Conservation (phyloP, 1,140 invertebrate species). For the Drosophila nasuta region DNA sequence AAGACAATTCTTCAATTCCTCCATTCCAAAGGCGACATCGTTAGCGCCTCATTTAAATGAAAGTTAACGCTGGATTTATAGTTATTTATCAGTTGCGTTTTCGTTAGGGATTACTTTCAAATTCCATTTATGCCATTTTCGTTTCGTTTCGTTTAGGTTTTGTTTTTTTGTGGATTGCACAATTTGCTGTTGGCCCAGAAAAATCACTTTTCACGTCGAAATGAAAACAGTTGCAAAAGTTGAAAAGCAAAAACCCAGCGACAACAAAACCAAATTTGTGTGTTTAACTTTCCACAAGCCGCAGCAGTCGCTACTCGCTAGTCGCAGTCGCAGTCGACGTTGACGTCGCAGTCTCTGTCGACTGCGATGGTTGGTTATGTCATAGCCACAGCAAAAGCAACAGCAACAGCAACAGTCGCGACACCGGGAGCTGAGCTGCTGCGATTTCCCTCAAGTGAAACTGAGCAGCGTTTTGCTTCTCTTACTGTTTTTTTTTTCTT, state of each 20-base stretch:
- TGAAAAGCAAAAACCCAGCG: slow-evolving; percentile 68
- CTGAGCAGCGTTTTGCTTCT: slow-evolving; percentile 65
- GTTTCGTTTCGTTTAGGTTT: not conserved
- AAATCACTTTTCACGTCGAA: slow-evolving; percentile 68
- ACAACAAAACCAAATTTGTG: slow-evolving; percentile 68
- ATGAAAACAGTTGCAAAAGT: slow-evolving; percentile 53
- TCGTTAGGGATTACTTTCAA: slow-evolving; percentile 32
- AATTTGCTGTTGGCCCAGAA: slow-evolving; percentile 38
- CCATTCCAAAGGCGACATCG: slow-evolving; percentile 40
- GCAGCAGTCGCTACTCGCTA: slow-evolving; percentile 15
- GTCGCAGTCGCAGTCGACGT: slow-evolving; percentile 23
- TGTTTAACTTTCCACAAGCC: slow-evolving; percentile 76
- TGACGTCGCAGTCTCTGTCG: not conserved
- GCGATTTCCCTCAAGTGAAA: slow-evolving; percentile 82
- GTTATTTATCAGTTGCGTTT: slow-evolving; percentile 16
- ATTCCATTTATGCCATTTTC: not conserved
- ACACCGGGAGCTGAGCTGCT: slow-evolving; percentile 46
- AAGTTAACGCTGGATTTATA: slow-evolving; percentile 38
- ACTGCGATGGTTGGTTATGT: slow-evolving; percentile 60
- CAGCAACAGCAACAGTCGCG: slow-evolving; percentile 18
- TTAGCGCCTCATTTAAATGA: slow-evolving; percentile 73
- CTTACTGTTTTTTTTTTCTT: slow-evolving; percentile 28
- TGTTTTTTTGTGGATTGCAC: slow-evolving; percentile 54
- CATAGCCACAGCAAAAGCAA: slow-evolving; percentile 42
- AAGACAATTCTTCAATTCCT: slow-evolving; percentile 42